phyloP scores from a whole-genome alignment of 2,888 invertebrate genomes.

The Yponomeuta malinellus region DNA sequence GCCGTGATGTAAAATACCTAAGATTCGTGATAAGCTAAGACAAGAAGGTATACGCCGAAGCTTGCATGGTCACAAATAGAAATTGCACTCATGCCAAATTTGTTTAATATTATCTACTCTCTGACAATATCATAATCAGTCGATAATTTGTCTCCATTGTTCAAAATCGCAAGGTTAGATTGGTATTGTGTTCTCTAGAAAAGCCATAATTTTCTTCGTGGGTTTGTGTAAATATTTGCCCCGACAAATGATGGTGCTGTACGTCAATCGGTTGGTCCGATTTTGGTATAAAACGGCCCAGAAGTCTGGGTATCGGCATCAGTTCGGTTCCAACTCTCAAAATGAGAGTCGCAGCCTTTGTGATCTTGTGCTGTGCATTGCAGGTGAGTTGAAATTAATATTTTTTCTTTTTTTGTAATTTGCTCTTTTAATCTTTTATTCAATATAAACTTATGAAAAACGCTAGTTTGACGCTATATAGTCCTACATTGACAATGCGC shows the following conservation, averaged over 20 bases:
- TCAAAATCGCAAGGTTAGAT: slow-evolving; percentile 32
- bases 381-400: slow-evolving; percentile 48
- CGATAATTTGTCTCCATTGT: slow-evolving; percentile 48
- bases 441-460: too few species aligned
- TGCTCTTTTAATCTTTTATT: not conserved
- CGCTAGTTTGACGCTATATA: not conserved
- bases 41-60: not conserved
- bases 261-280: slow-evolving; percentile 27
- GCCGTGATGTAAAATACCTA: not conserved
- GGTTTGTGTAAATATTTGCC: slow-evolving; percentile 41
- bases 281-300: slow-evolving; percentile 50
- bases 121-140: slow-evolving; percentile 39
- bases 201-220: slow-evolving; percentile 34
- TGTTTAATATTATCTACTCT: not conserved
- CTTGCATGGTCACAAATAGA: not conserved
- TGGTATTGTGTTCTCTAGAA: slow-evolving; percentile 34
- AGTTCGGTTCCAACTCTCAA: slow-evolving; percentile 66
- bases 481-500: too few species aligned
- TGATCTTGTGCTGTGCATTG: slow-evolving; percentile 66
- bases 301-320: slow-evolving; percentile 36
- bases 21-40: not conserved
- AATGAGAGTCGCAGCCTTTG: slow-evolving; percentile 63
- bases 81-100: not conserved
- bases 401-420: not conserved
- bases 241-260: slow-evolving; percentile 21